Evolutionary conservation across 2,797 vertebrate species (phyloP).

Genomic region (Anomalospiza imberbis): DNA sequence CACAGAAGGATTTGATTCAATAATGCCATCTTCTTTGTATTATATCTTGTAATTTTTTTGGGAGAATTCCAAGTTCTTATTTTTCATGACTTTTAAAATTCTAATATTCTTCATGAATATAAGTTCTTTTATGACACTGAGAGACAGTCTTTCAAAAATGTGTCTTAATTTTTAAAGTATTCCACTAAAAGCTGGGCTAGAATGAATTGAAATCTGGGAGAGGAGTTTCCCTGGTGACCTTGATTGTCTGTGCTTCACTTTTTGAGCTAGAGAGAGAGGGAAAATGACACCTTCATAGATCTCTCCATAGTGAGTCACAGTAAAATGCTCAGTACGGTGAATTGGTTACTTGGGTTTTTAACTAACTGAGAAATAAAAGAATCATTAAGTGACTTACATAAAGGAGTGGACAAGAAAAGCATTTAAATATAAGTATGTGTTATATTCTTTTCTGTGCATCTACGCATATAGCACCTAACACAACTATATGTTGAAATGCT

Average conservation of each 20-base stretch:
- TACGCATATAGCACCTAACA: background rate
- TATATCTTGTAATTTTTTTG: background rate
- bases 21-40: background rate
- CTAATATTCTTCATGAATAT: background rate
- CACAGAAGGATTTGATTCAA: background rate
- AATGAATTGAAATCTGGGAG: background rate
- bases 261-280: background rate
- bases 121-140: background rate
- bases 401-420: background rate
- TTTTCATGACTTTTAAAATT: background rate
- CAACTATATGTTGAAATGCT: background rate
- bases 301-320: background rate
- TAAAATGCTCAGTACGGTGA: background rate
- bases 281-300: background rate
- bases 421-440: background rate
- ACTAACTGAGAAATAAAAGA: background rate
- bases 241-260: background rate
- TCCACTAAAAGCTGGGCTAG: background rate
- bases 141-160: background rate
- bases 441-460: background rate
- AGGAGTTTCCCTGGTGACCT: conserved; percentile 5
- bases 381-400: background rate
- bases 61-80: background rate
- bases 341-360: conserved; percentile 11
- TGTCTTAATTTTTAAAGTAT: background rate